Conservation (phyloP, 2,797 vertebrate species). For the Knipowitschia caucasica region DNA sequence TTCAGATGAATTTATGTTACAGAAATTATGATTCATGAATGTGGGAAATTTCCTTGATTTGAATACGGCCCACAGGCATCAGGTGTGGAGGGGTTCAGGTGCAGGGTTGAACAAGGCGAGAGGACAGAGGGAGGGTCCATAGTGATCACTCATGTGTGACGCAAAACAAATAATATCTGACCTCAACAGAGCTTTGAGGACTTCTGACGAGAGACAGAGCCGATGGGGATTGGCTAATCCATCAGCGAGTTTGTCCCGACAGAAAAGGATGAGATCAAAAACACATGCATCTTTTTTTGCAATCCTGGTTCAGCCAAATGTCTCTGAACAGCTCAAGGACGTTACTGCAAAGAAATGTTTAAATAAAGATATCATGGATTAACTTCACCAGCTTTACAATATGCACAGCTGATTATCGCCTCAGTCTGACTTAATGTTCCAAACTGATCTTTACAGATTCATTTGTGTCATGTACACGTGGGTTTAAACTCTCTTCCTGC, state of each 20-base stretch:
- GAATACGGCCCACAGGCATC: conserved; percentile 52
- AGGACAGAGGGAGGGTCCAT: conserved; percentile 20
- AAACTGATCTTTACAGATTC: conserved; percentile 1
- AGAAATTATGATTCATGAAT: conserved; percentile 10
- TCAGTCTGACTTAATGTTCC: not conserved
- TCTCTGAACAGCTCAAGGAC: not conserved
- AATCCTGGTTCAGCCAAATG: not conserved
- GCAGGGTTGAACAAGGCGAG: conserved; percentile 29
- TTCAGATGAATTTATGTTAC: not conserved
- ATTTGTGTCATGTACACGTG: not conserved
- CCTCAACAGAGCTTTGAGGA: conserved; percentile 42
- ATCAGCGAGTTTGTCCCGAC: conserved; percentile 22
- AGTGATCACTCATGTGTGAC: conserved; percentile 54
- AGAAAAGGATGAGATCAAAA: not conserved
- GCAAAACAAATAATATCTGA: conserved; percentile 62
- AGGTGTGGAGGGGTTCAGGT: conserved; percentile 76
- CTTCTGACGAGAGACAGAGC: conserved; percentile 26
- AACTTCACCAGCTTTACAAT: not conserved
- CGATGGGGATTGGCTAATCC: conserved; percentile 45
- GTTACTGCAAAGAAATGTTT: not conserved
- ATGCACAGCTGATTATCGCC: not conserved
- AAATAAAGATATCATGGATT: not conserved
- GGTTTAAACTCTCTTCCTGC: conserved; percentile 5
- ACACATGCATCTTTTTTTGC: not conserved
- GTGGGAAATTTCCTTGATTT: conserved; percentile 16